Evolutionary conservation across 1,140 invertebrate species (phyloP).

Genomic region (Reticulitermes speratus): DNA sequence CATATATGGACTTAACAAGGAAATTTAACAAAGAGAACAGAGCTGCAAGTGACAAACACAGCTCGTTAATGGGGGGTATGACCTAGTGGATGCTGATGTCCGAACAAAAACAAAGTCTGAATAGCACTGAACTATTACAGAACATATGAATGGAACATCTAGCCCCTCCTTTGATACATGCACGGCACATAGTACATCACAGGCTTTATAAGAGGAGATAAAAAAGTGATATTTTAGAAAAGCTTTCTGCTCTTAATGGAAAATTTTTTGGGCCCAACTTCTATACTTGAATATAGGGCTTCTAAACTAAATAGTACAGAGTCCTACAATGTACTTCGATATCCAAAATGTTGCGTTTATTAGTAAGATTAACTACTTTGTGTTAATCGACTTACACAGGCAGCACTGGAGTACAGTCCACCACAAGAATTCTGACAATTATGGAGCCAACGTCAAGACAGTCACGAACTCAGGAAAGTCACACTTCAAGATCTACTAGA

Average conservation of each 20-base stretch:
- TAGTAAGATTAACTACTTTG: too few species aligned
- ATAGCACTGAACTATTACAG: background rate
- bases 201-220: background rate
- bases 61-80: slow-evolving; percentile 2
- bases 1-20: background rate
- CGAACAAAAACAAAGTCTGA: background rate
- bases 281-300: background rate
- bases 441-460: too few species aligned
- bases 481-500: too few species aligned
- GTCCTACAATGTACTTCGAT: background rate
- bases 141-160: background rate
- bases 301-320: background rate
- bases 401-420: too few species aligned
- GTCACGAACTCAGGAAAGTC: too few species aligned
- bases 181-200: background rate
- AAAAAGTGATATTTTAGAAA: background rate
- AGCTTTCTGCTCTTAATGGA: background rate
- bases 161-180: background rate
- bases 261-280: background rate
- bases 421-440: too few species aligned
- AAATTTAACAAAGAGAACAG: background rate
- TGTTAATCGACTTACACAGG: too few species aligned
- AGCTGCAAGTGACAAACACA: background rate
- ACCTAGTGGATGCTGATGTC: background rate
- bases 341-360: background rate